A percentile compares a stretch with the other conserved stretches of the same genome.
phyloP scores from a whole-genome alignment of 2,113 vertebrate species.

The Merops nubicus region DNA sequence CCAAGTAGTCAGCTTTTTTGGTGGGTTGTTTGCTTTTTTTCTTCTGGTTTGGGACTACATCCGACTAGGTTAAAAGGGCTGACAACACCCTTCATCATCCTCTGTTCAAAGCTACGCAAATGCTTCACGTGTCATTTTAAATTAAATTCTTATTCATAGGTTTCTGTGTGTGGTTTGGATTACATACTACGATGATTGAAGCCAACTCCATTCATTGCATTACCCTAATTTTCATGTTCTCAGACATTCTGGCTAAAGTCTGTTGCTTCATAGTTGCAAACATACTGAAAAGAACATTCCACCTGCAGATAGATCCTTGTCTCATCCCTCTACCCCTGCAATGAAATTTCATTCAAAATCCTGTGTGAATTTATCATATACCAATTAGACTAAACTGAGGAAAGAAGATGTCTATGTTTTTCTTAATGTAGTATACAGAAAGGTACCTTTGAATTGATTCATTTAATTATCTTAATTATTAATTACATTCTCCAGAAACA shows the following conservation, averaged over 20 bases:
- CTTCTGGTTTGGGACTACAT: neutral
- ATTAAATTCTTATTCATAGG: neutral
- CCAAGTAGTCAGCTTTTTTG: neutral
- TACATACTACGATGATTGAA: neutral
- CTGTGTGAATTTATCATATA: neutral
- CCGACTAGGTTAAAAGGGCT: neutral
- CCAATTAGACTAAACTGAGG: neutral
- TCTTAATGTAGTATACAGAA: neutral
- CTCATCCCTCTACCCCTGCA: rapidly evolving
- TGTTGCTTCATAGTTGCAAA: neutral
- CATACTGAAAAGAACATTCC: neutral
- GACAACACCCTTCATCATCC: neutral
- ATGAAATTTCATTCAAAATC: neutral
- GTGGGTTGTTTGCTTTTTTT: rapidly evolving
- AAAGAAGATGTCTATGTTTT: neutral
- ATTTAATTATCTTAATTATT: conserved; percentile 43
- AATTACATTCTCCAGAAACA: conserved; percentile 16
- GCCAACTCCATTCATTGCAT: neutral
- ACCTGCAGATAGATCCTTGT: neutral
- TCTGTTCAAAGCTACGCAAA: neutral
- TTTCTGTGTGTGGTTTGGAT: neutral
- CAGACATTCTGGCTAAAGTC: neutral
- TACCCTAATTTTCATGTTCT: conserved; percentile 6
- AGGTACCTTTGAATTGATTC: conserved; percentile 1
- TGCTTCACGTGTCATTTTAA: neutral